Evolutionary conservation across 2,113 vertebrate genomes (phyloP), one percentile per base, ranked within the genome.

Genomic region (Cryptotis parvus): DNA sequence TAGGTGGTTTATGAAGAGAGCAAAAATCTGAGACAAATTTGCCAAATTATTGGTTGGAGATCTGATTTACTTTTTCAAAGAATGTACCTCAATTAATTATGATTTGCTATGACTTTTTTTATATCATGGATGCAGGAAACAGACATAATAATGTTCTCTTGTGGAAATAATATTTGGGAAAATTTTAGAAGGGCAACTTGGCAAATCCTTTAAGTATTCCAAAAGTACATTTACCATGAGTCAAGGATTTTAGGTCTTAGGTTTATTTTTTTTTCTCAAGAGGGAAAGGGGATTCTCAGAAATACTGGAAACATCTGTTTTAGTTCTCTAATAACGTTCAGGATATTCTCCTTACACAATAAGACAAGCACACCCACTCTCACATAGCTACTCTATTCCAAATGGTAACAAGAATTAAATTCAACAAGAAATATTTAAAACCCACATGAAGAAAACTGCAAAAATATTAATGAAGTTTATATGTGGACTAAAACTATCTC

Each of bases 381-480:
- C 27, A 70, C 31, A 7, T 68, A 45, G n/a, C 3, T 33, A 24
- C 3, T 78, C 39, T 85, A 82, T 39, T 87, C 49, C 88, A 78
- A 78, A 69, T 2, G 90, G 65, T 27, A 75, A 77, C 6, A 87
- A 68, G 20, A 72, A 87, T 7, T 70, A 89, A 22, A 83, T 75
- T 52, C 79, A 88, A 45, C 14, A 88, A 55, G 45, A 85, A 89
- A 72, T 45, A 68, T 37, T 63, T 84, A 41, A 80, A 94, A 63
- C 27, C 12, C 5, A 24, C 3, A 20, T 49, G 37, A 94, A 70
- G 52, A 90, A 89, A 87, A 68, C 33, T 72, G 4, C 43, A 88
- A 33, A 75, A 75, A 80, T 43, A 74, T 58, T 58, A 76, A 9
- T 27, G 20, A 61, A 69, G 27, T 87, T 87, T 92, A 22, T 37